Evolutionary conservation across 2,797 vertebrate genomes (phyloP).

Genomic region (Lerista edwardsae): DNA sequence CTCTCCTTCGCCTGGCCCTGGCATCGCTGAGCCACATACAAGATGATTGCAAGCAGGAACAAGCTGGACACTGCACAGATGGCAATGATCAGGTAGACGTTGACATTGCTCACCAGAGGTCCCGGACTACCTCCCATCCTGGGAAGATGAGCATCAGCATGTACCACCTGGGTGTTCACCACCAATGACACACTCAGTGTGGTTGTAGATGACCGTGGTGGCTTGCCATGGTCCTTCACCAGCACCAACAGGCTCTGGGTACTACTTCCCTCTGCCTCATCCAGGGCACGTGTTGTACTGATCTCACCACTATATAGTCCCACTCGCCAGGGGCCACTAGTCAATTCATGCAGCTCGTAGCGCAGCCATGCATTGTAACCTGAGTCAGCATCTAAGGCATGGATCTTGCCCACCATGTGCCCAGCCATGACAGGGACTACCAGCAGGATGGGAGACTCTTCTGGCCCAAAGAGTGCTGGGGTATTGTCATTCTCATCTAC

Average conservation of each 20-base stretch:
- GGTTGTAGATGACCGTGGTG: slow-evolving; percentile 69
- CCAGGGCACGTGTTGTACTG: slow-evolving; percentile 60
- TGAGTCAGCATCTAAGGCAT: slow-evolving; percentile 80
- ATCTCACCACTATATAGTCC: slow-evolving; percentile 75
- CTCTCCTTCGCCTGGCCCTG: fast-evolving
- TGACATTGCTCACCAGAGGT: slow-evolving; percentile 16
- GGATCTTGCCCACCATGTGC: slow-evolving; percentile 67
- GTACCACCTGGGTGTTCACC: slow-evolving; percentile 52
- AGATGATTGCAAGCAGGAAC: slow-evolving; percentile 64
- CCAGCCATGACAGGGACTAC: slow-evolving; percentile 23
- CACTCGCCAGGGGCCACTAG: slow-evolving; percentile 65
- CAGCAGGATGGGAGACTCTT: not conserved
- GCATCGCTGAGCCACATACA: slow-evolving; percentile 57
- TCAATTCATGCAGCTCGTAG: slow-evolving; percentile 68
- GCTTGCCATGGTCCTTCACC: slow-evolving; percentile 77
- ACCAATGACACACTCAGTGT: slow-evolving; percentile 71
- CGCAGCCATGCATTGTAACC: slow-evolving; percentile 78
- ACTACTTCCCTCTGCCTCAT: slow-evolving; percentile 51
- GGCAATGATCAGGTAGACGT: slow-evolving; percentile 64
- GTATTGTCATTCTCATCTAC: slow-evolving; percentile 88
- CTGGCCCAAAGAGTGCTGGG: slow-evolving; percentile 76
- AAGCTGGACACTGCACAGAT: slow-evolving; percentile 67
- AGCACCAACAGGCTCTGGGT: slow-evolving; percentile 72
- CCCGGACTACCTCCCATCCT: not conserved
- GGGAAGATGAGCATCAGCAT: slow-evolving; percentile 28